These are phyloP conservation scores for Vanessa cardui DNA, from an alignment of 2,888 invertebrate genomes.

Conservation along the genomic window DNA sequence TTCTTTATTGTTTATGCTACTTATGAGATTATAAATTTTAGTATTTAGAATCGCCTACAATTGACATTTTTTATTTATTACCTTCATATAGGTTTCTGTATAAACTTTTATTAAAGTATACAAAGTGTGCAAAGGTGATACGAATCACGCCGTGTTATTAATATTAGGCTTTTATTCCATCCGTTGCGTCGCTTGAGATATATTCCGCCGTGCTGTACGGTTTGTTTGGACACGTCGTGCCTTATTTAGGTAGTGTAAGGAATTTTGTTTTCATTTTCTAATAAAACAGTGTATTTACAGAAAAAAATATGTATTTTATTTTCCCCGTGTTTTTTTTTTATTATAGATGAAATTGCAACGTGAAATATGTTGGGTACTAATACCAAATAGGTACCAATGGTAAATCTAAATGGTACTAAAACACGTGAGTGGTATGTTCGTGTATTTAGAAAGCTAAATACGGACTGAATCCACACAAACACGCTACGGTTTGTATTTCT, in stretches of 20 bases:
- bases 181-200: conserved; percentile 45
- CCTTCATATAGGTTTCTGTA: too few relatives aligned
- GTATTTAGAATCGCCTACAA: too few relatives aligned
- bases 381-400: too few relatives aligned
- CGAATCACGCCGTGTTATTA: conserved; percentile 32
- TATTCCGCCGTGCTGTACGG: conserved; percentile 47
- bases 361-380: too few relatives aligned
- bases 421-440: too few relatives aligned
- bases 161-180: conserved; percentile 34
- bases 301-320: conserved; percentile 50
- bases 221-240: conserved; percentile 75
- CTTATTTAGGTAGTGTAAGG: conserved; percentile 80
- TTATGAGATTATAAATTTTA: too few relatives aligned
- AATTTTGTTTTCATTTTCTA: conserved; percentile 81
- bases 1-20: too few relatives aligned
- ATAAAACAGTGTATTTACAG: conserved; percentile 78
- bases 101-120: not conserved
- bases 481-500: too few relatives aligned
- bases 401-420: too few relatives aligned
- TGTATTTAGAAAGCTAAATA: too few relatives aligned
- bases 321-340: not conserved
- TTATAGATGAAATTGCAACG: not conserved
- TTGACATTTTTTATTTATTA: too few relatives aligned
- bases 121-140: conserved; percentile 34
- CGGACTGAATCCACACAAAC: too few relatives aligned